Evolutionary conservation across 2,888 invertebrate species (phyloP), one percentile per base, ranked within the genome.

Genomic region (Nomada fucata): DNA sequence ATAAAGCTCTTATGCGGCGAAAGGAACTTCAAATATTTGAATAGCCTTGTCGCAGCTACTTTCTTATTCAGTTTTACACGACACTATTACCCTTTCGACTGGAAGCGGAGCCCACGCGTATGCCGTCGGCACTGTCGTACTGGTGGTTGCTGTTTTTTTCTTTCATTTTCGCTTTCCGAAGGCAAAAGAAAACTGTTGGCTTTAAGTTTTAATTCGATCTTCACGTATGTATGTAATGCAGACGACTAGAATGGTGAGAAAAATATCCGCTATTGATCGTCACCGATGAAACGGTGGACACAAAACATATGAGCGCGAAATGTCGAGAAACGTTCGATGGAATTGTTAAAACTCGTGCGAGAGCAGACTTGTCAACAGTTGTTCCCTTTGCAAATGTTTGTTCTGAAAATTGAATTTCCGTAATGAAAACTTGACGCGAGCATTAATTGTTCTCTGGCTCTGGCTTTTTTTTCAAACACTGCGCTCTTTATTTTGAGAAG

Each of bases 21-120:
- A 63, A 57, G 57, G 55, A 75, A 75, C 42, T 75, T 63, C 78
- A 75, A 75, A 78, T 78, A 78, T 78, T 78, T 78, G 78, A 75
- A 75, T 61, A 68, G 42, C 26, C 47, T 53, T 53, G 50, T 68
- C 65, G 65, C 2, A 26, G 70, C 53, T 26, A 50, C 60, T 77
- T 77, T 67, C 70, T 67, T 65, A 70, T 55, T 23, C 50, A 36
- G 65, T 76, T 76, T 60, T 47, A 61, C 60, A 47, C 29, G 50
- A 69, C 63, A 42, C 55, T 36, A 55, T 13, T 36, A 59, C 55
- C 61, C 53, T 74, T 67, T 36, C 42, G 23, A 13, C n/a, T 15
- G 15, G 44, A 64, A 57, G 10, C 36, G 15, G 20, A 76, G 57
- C 76, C 42, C 50, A 59, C 42, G 15, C 1, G 18, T 7, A 36